Percentiles rank a stretch among this genome's conserved stretches.
Conservation (phyloP, 2,888 invertebrate genomes). For the Ophion costatus region DNA sequence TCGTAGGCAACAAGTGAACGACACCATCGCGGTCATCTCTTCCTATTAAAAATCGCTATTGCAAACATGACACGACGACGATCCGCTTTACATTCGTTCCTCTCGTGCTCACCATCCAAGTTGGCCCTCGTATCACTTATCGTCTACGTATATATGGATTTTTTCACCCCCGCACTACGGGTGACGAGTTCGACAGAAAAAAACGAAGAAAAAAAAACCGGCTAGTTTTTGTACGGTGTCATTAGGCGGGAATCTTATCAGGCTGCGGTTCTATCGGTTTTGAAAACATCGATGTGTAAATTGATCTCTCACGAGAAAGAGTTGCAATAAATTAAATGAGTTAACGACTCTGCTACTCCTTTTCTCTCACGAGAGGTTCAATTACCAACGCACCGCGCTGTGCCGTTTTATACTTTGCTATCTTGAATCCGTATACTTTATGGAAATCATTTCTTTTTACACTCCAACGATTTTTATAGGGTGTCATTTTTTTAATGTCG, state of each 20-base stretch:
- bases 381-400: background rate
- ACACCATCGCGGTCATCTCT: conserved; percentile 31
- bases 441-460: background rate
- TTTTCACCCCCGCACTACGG: conserved; percentile 17
- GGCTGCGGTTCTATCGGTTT: background rate
- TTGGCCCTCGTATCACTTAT: conserved; percentile 27
- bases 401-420: background rate
- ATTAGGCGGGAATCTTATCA: conserved; percentile 26
- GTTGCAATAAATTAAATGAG: conserved; percentile 47
- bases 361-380: background rate
- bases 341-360: background rate
- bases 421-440: background rate
- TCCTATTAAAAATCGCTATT: conserved; percentile 23
- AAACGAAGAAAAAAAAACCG: conserved; percentile 10
- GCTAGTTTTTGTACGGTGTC: conserved; percentile 10
- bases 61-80: conserved; percentile 41
- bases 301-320: conserved; percentile 4
- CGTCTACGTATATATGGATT: background rate
- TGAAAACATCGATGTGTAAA: background rate
- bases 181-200: conserved; percentile 20
- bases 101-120: conserved; percentile 13
- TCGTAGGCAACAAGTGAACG: conserved; percentile 23
- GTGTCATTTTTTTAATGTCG: background rate
- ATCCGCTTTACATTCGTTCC: conserved; percentile 45
- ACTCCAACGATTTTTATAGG: background rate